Percentiles rank a stretch among this genome's conserved stretches.
Conservation (phyloP, 2,888 invertebrate species). For the Aproaerema taeniolella region DNA sequence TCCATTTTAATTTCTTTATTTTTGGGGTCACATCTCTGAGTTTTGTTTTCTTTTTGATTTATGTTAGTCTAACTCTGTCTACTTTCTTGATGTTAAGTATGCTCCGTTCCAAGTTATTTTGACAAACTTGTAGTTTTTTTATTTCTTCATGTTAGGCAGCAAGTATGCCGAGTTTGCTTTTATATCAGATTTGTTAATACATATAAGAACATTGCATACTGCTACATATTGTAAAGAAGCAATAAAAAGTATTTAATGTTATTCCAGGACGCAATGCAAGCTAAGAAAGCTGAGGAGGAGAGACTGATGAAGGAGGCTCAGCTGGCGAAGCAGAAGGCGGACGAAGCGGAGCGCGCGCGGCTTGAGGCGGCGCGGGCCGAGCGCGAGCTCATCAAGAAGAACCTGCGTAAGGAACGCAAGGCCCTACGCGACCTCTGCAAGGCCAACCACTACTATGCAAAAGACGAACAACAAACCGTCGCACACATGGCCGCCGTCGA, state of each 20-base stretch:
- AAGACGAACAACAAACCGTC: slow-evolving; percentile 83
- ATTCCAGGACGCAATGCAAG: slow-evolving; percentile 84
- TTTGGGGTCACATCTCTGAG: too few species aligned
- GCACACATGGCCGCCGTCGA: slow-evolving; percentile 94
- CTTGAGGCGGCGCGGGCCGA: slow-evolving; percentile 90
- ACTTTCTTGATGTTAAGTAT: too few species aligned
- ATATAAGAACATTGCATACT: too few species aligned
- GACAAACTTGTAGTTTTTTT: too few species aligned
- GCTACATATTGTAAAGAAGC: too few species aligned
- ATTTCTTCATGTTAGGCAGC: too few species aligned
- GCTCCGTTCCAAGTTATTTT: too few species aligned
- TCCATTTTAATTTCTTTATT: too few species aligned
- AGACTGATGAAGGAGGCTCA: slow-evolving; percentile 84
- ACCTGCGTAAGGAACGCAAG: slow-evolving; percentile 92
- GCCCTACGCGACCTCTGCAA: slow-evolving; percentile 86
- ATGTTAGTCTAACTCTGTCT: too few species aligned
- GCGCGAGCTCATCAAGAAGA: slow-evolving; percentile 89
- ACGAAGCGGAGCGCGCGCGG: slow-evolving; percentile 88
- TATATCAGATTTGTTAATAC: too few species aligned
- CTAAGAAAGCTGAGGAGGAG: slow-evolving; percentile 90
- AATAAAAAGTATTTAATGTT: slow-evolving; percentile 3
- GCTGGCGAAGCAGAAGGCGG: slow-evolving; percentile 85
- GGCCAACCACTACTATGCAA: slow-evolving; percentile 87
- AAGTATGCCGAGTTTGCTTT: too few species aligned
- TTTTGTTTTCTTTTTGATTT: too few species aligned